Evolutionary conservation across 2,888 invertebrate species (phyloP), one percentile per base, ranked within the genome.

Genomic region (Caenorhabditis macrosperma): DNA sequence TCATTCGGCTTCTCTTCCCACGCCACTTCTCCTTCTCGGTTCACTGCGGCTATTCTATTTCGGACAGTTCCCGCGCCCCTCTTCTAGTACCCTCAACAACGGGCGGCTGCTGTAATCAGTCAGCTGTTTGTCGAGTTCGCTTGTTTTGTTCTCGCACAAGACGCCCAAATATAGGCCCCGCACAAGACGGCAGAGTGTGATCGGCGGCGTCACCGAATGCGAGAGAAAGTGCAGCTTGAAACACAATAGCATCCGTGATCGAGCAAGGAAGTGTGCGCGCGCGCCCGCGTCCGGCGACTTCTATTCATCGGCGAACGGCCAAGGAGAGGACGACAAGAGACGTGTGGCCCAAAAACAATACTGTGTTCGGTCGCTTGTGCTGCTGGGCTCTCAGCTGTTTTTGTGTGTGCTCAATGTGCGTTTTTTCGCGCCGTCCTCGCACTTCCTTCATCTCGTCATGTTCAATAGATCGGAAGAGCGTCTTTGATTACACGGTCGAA

Each of bases 231-330:
- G 74, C 64, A 74, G 74, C 74, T 74, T 74, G 74, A 74, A 74
- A 74, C 74, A 74, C 74, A 74, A 74, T 74, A 74, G 74, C 74
- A 74, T 74, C 74, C 74, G 74, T 74, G 74, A 64, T 72, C 72
- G 72, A 63, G 63, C 72, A 57, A 74, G 72, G 64, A 74, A 74
- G 57, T 64, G 72, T 46, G 20, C 22, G 54, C 64, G n/a, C n/a
- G 1, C 54, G 17, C 50, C 33, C 50, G 33, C 63, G 48, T 41
- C 41, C 41, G 30, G 41, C 35, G 69, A 28, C 46, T 48, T 57
- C 59, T 50, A 48, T 72, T 72, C 72, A 72, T 46, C 33, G 28
- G 72, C n/a, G n/a, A 72, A 72, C 72, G 59, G 71, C 26, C 54
- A 24, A 28, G 28, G 33, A n/a, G n/a, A 24, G 57, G 24, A 22